These are phyloP conservation scores for Eilema depressum DNA, from an alignment of 2,888 invertebrate species.

Conservation along the genomic window DNA sequence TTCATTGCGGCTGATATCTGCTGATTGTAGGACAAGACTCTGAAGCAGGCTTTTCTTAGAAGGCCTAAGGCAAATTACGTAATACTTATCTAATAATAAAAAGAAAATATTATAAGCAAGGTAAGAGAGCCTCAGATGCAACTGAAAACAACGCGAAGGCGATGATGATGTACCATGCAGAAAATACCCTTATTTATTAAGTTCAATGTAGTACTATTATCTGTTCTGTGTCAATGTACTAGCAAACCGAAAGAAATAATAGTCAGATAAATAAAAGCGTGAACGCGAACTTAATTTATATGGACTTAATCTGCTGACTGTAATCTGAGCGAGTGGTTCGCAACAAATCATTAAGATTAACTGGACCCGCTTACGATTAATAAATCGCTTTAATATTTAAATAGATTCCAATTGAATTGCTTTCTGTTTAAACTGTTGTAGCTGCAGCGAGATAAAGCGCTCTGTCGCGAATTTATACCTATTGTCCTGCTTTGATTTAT, in stretches of 20 bases:
- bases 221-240: too few relatives aligned
- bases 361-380: conserved; percentile 29
- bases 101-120: too few relatives aligned
- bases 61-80: too few relatives aligned
- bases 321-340: conserved; percentile 42
- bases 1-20: too few relatives aligned
- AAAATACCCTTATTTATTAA: not conserved
- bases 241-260: not conserved
- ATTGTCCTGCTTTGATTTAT: not conserved
- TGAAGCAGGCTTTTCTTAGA: too few relatives aligned
- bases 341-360: conserved; percentile 53
- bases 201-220: not conserved
- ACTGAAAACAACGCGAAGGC: too few relatives aligned
- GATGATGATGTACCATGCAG: too few relatives aligned
- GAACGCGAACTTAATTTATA: conserved; percentile 6
- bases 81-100: too few relatives aligned
- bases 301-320: conserved; percentile 30
- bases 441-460: not conserved
- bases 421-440: not conserved
- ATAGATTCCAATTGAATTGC: conserved; percentile 30
- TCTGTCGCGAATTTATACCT: not conserved
- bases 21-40: too few relatives aligned
- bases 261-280: not conserved
- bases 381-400: conserved; percentile 47
- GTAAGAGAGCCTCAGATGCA: too few relatives aligned